These are phyloP conservation scores for Alexandromys fortis DNA, from an alignment of 2,113 vertebrate species.

Conservation along the genomic window DNA sequence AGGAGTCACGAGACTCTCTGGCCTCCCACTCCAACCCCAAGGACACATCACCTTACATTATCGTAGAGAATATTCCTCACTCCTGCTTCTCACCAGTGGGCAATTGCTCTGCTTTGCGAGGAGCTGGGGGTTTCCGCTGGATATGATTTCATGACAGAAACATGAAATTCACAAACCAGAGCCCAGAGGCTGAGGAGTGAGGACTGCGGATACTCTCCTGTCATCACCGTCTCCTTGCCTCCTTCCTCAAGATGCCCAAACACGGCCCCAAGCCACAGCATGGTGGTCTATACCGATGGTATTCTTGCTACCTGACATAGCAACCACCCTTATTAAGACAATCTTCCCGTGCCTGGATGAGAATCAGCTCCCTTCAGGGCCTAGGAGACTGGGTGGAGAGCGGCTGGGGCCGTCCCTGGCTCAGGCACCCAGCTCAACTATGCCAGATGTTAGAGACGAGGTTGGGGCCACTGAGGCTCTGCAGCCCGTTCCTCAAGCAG, in stretches of 20 bases:
- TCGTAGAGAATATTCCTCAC: neutral
- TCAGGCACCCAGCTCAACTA: neutral
- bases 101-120: neutral
- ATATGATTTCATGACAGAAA: neutral
- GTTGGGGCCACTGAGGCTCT: neutral
- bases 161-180: neutral
- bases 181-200: neutral
- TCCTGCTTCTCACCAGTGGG: neutral
- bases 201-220: neutral
- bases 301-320: rapidly evolving
- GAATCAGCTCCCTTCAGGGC: neutral
- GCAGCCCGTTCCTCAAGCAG: neutral
- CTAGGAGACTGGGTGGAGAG: neutral
- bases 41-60: neutral
- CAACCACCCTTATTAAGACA: neutral
- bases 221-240: rapidly evolving
- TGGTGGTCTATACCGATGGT: neutral
- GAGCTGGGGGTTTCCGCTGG: neutral
- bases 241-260: neutral
- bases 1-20: neutral
- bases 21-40: neutral
- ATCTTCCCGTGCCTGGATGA: neutral
- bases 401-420: neutral
- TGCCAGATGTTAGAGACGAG: neutral
- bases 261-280: rapidly evolving